Conservation (phyloP, 2,888 invertebrate species). For the Phaonia tiefii region DNA sequence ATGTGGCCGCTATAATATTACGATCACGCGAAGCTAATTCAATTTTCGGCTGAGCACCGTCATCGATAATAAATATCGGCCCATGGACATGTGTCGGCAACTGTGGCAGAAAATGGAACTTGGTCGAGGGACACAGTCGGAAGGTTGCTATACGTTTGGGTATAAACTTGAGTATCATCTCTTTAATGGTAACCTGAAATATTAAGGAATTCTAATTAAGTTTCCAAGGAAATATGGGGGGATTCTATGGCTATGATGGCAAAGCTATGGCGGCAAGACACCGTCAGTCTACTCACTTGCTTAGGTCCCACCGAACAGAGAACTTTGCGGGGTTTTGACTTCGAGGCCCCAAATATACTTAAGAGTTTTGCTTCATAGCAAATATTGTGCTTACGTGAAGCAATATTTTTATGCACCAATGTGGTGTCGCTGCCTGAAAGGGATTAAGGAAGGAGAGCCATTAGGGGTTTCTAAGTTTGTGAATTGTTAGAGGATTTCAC, state of each 20-base stretch:
- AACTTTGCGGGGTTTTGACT: slow-evolving; percentile 90
- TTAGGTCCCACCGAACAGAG: slow-evolving; percentile 95
- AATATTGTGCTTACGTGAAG: slow-evolving; percentile 91
- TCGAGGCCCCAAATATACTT: slow-evolving; percentile 81
- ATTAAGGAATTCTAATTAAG: slow-evolving; percentile 77
- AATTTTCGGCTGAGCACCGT: slow-evolving; percentile 93
- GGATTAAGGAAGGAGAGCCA: neutral
- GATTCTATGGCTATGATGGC: neutral
- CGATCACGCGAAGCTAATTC: slow-evolving; percentile 91
- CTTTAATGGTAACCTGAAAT: slow-evolving; percentile 90
- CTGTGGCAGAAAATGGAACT: slow-evolving; percentile 86
- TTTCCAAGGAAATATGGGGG: slow-evolving; percentile 57
- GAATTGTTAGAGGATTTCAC: slow-evolving; percentile 73
- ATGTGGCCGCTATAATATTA: slow-evolving; percentile 95
- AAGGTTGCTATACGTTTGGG: slow-evolving; percentile 95
- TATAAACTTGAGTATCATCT: slow-evolving; percentile 95
- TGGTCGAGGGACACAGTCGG: slow-evolving; percentile 95
- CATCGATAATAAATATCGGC: slow-evolving; percentile 90
- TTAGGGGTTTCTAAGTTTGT: neutral
- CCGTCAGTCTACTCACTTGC: slow-evolving; percentile 82
- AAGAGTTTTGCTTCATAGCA: slow-evolving; percentile 92
- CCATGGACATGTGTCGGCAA: slow-evolving; percentile 81
- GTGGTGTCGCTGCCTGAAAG: slow-evolving; percentile 88
- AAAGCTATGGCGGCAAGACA: neutral
- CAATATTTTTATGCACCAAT: slow-evolving; percentile 92